Conservation (phyloP, 2,888 invertebrate genomes). For the Heliconius erato region DNA sequence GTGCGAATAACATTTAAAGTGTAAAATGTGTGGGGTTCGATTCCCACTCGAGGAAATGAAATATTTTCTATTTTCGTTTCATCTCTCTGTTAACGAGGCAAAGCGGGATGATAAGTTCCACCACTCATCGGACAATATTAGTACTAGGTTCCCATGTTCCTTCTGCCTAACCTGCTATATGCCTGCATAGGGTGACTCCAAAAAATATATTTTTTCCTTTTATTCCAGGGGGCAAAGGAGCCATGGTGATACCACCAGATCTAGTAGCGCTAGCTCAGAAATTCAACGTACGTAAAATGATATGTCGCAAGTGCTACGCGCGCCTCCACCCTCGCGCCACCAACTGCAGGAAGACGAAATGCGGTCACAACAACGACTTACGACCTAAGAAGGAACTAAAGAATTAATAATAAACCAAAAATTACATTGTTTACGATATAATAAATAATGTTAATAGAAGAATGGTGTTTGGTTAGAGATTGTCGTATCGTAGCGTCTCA, state of each 20-base stretch:
- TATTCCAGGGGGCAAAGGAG: conserved; percentile 15
- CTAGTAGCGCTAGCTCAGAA: conserved; percentile 98
- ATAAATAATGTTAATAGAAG: neutral
- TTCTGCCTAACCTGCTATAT: neutral
- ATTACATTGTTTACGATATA: neutral
- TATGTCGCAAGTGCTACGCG: conserved; percentile 99
- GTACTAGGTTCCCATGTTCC: neutral
- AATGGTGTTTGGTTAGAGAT: neutral
- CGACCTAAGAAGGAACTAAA: conserved; percentile 99
- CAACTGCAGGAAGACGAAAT: conserved; percentile 99
- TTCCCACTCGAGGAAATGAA: neutral
- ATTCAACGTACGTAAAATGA: conserved; percentile 99
- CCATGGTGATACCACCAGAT: conserved; percentile 87
- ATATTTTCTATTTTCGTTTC: neutral
- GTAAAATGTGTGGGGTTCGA: neutral
- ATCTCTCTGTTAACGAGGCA: neutral
- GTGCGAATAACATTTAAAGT: too few relatives aligned
- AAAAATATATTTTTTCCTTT: neutral
- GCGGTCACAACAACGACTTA: conserved; percentile 99
- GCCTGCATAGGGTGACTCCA: too few relatives aligned
- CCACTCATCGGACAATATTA: neutral
- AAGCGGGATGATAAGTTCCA: neutral
- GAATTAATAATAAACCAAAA: neutral
- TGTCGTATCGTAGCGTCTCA: neutral
- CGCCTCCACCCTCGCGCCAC: conserved; percentile 99